Percentiles rank a stretch among this genome's conserved stretches.
Conservation (phyloP, 1,140 invertebrate species). For the Drosophila lowei region DNA sequence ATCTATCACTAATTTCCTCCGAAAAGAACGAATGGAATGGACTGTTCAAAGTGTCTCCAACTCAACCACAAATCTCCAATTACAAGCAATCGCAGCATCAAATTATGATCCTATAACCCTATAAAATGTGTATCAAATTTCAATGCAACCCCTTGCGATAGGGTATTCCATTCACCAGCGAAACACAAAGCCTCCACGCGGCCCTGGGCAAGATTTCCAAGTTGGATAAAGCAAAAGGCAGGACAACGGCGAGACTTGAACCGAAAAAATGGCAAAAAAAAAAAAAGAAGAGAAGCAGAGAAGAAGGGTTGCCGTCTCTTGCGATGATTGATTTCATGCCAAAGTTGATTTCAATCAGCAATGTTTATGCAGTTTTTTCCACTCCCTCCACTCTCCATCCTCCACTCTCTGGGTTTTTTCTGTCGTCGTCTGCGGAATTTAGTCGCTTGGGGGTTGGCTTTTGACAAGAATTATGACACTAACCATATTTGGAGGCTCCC, state of each 20-base stretch:
- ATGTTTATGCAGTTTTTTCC: conserved; percentile 80
- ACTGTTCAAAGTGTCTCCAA: too few relatives aligned
- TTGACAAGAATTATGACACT: conserved; percentile 82
- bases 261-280: conserved; percentile 19
- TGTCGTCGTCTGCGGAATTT: conserved; percentile 37
- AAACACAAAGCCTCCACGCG: conserved; percentile 14
- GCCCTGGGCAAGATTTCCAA: conserved; percentile 70
- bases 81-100: too few relatives aligned
- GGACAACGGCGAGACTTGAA: conserved; percentile 44
- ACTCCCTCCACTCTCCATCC: conserved; percentile 9
- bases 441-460: conserved; percentile 73
- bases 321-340: conserved; percentile 83
- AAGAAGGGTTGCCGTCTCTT: conserved; percentile 52
- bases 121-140: conserved; percentile 20
- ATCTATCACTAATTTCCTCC: too few relatives aligned
- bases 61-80: too few relatives aligned
- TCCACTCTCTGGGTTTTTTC: not conserved
- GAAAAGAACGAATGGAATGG: too few relatives aligned
- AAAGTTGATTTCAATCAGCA: conserved; percentile 83
- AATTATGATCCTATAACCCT: not conserved
- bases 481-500: conserved; percentile 67
- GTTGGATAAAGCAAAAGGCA: conserved; percentile 59
- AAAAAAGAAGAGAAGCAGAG: conserved; percentile 4
- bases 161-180: conserved; percentile 31
- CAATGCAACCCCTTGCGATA: conserved; percentile 16